Percentiles rank a stretch among this genome's conserved stretches.
phyloP scores from a whole-genome alignment of 2,888 invertebrate genomes.

The Escarpia spicata region DNA sequence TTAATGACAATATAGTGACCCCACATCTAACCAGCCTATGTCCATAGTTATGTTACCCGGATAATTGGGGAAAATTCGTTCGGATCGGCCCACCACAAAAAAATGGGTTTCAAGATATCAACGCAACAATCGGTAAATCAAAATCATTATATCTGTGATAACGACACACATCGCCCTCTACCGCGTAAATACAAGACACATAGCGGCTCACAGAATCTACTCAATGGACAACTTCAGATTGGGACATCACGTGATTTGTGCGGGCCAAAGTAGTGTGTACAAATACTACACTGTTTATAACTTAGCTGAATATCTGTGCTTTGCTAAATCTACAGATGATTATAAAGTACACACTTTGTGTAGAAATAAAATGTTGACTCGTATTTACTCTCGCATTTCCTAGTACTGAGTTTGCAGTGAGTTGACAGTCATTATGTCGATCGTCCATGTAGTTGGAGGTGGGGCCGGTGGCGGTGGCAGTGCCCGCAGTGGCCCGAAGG shows the following conservation, averaged over 20 bases:
- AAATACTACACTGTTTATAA: neutral
- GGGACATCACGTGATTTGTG: neutral
- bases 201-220: neutral
- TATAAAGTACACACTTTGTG: neutral
- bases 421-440: neutral
- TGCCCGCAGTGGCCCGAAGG: conserved; percentile 40
- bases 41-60: too few species aligned
- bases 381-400: neutral
- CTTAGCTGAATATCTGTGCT: neutral
- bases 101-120: too few species aligned
- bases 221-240: neutral
- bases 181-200: neutral
- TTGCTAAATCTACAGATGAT: neutral
- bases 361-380: neutral
- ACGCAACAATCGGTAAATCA: too few species aligned
- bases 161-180: neutral
- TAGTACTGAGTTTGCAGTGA: neutral
- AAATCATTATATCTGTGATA: too few species aligned
- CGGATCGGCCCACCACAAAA: too few species aligned
- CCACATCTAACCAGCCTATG: too few species aligned
- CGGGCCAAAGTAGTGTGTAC: neutral
- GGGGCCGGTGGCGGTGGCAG: conserved; percentile 45
- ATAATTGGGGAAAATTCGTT: too few species aligned
- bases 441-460: neutral
- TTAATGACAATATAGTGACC: too few species aligned